Conservation (phyloP, 2,113 vertebrate species). For the Bungarus multicinctus region DNA sequence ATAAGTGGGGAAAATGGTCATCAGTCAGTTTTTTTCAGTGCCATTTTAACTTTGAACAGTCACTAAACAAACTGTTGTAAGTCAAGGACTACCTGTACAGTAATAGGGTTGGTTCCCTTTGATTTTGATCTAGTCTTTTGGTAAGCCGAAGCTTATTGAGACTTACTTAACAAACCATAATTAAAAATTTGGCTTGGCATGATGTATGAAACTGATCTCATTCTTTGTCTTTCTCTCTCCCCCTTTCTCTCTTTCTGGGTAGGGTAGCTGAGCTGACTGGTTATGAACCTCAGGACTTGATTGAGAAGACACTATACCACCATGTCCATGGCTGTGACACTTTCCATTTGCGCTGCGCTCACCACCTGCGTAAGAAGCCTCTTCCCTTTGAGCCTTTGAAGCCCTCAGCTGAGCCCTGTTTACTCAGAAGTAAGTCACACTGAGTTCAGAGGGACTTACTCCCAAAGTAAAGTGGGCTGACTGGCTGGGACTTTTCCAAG, state of each 20-base stretch:
- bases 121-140: neutral
- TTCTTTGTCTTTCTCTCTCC: neutral
- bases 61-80: too few species aligned
- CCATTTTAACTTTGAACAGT: too few species aligned
- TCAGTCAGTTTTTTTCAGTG: too few species aligned
- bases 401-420: neutral
- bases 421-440: neutral
- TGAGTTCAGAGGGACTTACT: neutral
- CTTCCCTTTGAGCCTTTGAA: neutral
- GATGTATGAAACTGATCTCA: neutral
- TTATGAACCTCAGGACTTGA: constrained; percentile 98
- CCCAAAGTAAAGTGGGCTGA: neutral
- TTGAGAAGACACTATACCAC: constrained; percentile 98
- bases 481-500: neutral
- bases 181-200: neutral
- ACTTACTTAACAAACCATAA: neutral
- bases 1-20: too few species aligned
- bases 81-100: too few species aligned
- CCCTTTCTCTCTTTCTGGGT: constrained; percentile 11
- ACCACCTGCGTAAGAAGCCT: constrained; percentile 90
- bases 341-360: constrained; percentile 94
- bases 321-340: constrained; percentile 97
- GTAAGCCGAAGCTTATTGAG: neutral
- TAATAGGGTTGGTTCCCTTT: neutral
- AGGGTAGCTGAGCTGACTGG: constrained; percentile 97